Conservation (phyloP, 2,113 vertebrate species). For the Dermatemys mawii region DNA sequence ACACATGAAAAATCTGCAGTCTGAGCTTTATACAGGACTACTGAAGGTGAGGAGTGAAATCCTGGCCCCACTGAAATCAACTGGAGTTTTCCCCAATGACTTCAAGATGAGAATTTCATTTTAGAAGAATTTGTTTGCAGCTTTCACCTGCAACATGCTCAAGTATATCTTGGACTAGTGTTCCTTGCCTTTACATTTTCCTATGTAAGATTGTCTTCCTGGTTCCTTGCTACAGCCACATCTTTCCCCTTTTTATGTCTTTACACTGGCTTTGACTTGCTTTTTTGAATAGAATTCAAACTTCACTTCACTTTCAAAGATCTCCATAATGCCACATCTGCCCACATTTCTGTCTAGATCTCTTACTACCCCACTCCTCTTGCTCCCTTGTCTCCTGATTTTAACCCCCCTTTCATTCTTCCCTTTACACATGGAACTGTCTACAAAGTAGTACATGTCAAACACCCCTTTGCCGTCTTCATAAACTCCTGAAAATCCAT, state of each 20-base stretch:
- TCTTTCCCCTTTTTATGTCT: neutral
- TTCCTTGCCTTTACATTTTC: neutral
- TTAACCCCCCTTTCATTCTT: neutral
- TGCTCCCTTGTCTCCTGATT: neutral
- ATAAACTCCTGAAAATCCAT: neutral
- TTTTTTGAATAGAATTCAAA: neutral
- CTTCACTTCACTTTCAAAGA: neutral
- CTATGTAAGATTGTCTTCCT: neutral
- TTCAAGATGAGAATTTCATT: neutral
- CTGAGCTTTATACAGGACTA: neutral
- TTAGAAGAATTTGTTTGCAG: neutral
- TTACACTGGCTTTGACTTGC: neutral
- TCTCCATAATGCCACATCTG: neutral
- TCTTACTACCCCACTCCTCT: neutral
- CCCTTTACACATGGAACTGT: neutral
- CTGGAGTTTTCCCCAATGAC: neutral
- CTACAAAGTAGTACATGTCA: neutral
- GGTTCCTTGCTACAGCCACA: neutral
- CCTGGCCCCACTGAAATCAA: neutral
- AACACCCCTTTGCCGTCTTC: neutral
- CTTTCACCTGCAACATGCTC: neutral
- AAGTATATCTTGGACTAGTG: neutral
- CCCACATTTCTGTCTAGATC: neutral
- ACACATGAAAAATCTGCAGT: neutral
- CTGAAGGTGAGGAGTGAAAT: neutral